phyloP scores from a whole-genome alignment of 2,797 vertebrate species.

The Pampus argenteus region DNA sequence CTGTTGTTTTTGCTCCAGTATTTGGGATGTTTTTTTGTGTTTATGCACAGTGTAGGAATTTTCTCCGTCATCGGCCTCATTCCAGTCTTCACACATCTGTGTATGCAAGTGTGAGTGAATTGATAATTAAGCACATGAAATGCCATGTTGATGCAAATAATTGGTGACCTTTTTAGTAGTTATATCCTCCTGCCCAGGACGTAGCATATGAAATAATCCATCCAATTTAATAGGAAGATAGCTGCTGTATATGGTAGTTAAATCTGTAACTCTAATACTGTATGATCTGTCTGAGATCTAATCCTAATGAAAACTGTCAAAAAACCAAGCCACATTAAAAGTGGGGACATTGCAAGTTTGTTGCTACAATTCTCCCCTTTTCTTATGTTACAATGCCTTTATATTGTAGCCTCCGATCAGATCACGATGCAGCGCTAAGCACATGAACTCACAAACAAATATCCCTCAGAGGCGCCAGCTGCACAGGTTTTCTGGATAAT shows the following conservation, averaged over 20 bases:
- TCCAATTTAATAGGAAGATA: constrained; percentile 14
- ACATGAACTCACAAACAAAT: constrained; percentile 37
- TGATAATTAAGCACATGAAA: constrained; percentile 28
- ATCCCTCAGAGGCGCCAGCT: constrained; percentile 33
- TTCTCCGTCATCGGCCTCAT: constrained; percentile 8
- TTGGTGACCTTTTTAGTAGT: constrained; percentile 43
- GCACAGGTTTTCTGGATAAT: constrained; percentile 39
- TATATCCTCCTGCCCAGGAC: constrained; percentile 12
- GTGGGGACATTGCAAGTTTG: not conserved
- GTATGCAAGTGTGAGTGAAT: not conserved
- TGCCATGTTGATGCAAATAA: constrained; percentile 38
- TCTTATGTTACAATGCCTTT: constrained; percentile 24
- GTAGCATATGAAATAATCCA: constrained; percentile 8
- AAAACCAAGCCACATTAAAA: constrained; percentile 19
- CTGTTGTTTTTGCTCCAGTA: constrained; percentile 54
- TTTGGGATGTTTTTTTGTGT: constrained; percentile 37
- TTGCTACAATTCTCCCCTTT: constrained; percentile 4
- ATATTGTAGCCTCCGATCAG: constrained; percentile 21
- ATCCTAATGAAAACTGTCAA: constrained; percentile 16
- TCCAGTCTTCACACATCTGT: not conserved
- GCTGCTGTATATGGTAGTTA: constrained; percentile 1
- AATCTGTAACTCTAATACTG: no score
- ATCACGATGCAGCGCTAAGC: constrained; percentile 24
- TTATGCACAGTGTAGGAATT: constrained; percentile 16
- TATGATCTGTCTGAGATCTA: not conserved